Base-by-base conservation (phyloP, 2,888 invertebrate genomes). In the Cheilosia impressa region DNA sequence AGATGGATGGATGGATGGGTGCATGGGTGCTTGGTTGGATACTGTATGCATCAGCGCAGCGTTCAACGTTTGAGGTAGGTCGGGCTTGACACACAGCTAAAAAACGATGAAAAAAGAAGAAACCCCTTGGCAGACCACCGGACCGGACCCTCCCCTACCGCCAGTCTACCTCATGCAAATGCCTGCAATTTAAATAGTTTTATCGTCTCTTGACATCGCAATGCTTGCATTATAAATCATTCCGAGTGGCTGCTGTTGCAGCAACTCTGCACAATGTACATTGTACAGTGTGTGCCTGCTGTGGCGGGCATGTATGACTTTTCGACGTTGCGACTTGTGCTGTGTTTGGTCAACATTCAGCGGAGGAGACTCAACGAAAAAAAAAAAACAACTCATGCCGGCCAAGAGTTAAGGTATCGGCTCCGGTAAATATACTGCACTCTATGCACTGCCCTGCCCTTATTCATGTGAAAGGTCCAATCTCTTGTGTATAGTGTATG, bases 151-250 rank as follows among this genome's bases (percentile, higher is more conserved):
- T 79, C 83, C 79, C 73, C 73, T 13, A 9, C 60, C 31, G 4
- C 62, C 24, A 27, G 22, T 17, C 27, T 52, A 76, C 76, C 81
- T 73, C 76, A 85, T 85, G 85, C 85, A 85, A 85, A 85, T 85
- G 85, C 81, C 71, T 76, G 85, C 85, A 85, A 85, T 85, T 85
- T 81, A 85, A 85, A 85, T 85, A 85, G 85, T 85, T 85, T 85
- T 85, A 85, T 85, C 85, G 85, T 85, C 85, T 85, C 85, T 81
- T 81, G 85, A 85, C 85, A 85, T 85, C 85, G 85, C 85, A 85
- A 77, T 81, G 85, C 85, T 85, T 81, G 76, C 85, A 85, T 77
- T 85, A 85, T 85, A 85, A 85, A 85, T 85, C 85, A 85, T 85
- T 85, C 85, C 71, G 76, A 81, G 81, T 85, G 85, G 81, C 77